phyloP scores from a whole-genome alignment of 2,888 invertebrate species.

The Pristionchus maxplancki region DNA sequence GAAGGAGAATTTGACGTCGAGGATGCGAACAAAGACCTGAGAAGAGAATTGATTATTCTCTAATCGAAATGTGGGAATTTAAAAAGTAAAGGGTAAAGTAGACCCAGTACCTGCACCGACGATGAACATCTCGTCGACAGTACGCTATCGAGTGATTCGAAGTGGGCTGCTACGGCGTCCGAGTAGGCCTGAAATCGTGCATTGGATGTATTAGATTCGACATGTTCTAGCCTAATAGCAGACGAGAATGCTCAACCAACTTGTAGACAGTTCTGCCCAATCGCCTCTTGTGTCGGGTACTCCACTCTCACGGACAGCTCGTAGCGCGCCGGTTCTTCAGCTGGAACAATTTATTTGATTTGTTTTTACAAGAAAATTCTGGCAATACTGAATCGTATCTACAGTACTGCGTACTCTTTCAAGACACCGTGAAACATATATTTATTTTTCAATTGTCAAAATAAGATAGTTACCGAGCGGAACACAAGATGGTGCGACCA shows the following conservation, averaged over 20 bases:
- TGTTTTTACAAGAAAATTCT: neutral
- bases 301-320: slow-evolving; percentile 72
- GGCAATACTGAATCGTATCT: neutral
- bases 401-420: neutral
- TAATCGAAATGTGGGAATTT: no score
- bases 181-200: slow-evolving; percentile 65
- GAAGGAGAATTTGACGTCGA: slow-evolving; percentile 84
- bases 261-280: slow-evolving; percentile 72
- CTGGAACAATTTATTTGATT: slow-evolving; percentile 59
- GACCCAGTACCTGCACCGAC: slow-evolving; percentile 84
- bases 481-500: slow-evolving; percentile 94
- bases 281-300: slow-evolving; percentile 69
- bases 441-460: neutral
- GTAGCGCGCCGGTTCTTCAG: slow-evolving; percentile 77
- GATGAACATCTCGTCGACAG: slow-evolving; percentile 94
- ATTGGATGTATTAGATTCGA: no score
- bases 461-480: slow-evolving; percentile 85
- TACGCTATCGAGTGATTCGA: slow-evolving; percentile 84
- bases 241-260: slow-evolving; percentile 42
- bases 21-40: slow-evolving; percentile 90
- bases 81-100: neutral
- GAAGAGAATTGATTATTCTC: neutral
- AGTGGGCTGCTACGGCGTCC: slow-evolving; percentile 68
- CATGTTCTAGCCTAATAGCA: no score
- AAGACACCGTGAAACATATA: neutral